Percentiles rank a stretch among this genome's conserved stretches.
Conservation (phyloP, 1,140 invertebrate genomes). For the Drosophila littoralis region DNA sequence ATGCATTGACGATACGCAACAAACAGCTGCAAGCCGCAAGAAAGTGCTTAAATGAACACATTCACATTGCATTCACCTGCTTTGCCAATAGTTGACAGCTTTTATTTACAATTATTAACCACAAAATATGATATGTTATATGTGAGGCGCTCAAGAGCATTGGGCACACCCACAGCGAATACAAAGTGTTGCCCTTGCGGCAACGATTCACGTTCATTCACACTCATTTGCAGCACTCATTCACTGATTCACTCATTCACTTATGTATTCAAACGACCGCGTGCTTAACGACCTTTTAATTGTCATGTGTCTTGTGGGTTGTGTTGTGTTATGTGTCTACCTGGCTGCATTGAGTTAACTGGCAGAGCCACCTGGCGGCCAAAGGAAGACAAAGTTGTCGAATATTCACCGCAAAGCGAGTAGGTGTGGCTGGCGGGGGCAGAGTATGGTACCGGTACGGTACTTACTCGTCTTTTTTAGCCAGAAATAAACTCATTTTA, state of each 20-base stretch:
- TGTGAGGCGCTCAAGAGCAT: no score
- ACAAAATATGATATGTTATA: no score
- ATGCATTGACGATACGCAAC: no score
- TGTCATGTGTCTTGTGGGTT: constrained; percentile 54
- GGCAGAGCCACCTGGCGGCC: constrained; percentile 39
- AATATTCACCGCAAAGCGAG: constrained; percentile 27
- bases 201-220: constrained; percentile 3
- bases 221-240: background rate
- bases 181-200: background rate
- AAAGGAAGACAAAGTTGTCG: constrained; percentile 40
- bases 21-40: background rate
- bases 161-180: no score
- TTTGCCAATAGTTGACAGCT: no score
- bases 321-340: constrained; percentile 5
- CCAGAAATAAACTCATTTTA: constrained; percentile 78
- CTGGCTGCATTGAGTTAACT: constrained; percentile 35
- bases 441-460: no score
- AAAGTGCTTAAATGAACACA: background rate
- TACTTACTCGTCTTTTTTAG: constrained; percentile 12
- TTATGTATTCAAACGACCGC: constrained; percentile 57
- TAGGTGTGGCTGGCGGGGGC: background rate
- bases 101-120: no score
- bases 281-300: constrained; percentile 76
- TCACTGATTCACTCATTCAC: constrained; percentile 32
- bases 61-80: no score